phyloP scores from a whole-genome alignment of 2,888 invertebrate genomes.

The Nineta flava region DNA sequence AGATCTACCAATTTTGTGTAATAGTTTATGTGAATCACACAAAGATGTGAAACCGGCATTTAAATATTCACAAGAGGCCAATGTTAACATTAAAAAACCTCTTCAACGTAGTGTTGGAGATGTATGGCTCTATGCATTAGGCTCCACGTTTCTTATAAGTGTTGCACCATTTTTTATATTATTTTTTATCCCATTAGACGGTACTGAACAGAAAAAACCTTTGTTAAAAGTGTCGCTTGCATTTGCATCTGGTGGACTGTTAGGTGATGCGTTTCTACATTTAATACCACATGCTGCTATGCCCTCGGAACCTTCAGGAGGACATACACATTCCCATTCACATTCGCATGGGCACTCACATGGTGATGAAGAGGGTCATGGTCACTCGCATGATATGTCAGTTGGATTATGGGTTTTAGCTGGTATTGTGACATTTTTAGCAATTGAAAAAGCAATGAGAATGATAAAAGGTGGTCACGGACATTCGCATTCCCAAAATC shows the following conservation, averaged over 20 bases:
- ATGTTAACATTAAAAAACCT: conserved; percentile 25
- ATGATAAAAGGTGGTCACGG: conserved; percentile 70
- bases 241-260: conserved; percentile 87
- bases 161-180: conserved; percentile 87
- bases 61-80: conserved; percentile 69
- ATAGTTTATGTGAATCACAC: conserved; percentile 28
- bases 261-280: conserved; percentile 98
- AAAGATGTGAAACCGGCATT: conserved; percentile 52
- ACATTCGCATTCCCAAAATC: conserved; percentile 43
- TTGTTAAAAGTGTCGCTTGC: conserved; percentile 78
- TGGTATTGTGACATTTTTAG: conserved; percentile 82
- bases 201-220: conserved; percentile 66
- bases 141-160: conserved; percentile 86
- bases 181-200: conserved; percentile 84
- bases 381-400: conserved; percentile 62
- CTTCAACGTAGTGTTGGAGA: conserved; percentile 18
- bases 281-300: conserved; percentile 89
- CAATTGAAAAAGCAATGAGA: conserved; percentile 85
- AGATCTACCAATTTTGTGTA: conserved; percentile 5
- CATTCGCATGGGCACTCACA: conserved; percentile 30
- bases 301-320: conserved; percentile 19
- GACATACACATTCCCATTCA: conserved; percentile 26
- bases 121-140: conserved; percentile 64
- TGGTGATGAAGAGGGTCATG: conserved; percentile 29
- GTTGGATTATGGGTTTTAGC: conserved; percentile 90